Evolutionary conservation across 92 coral and sea anemone genomes (phyloP), one percentile per base, ranked within the genome.

Genomic region (Diadumene lineata): DNA sequence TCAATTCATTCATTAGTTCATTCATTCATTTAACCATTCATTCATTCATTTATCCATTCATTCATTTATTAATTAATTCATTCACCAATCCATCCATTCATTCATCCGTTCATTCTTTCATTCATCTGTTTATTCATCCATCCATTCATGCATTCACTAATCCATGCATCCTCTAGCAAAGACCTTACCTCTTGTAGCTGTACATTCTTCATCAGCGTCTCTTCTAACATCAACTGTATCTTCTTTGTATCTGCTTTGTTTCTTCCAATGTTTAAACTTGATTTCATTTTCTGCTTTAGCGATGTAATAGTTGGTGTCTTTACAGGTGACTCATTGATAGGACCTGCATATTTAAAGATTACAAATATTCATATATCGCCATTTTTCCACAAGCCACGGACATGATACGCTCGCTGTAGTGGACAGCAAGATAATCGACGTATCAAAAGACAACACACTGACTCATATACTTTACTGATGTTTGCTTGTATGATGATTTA

Each of bases 171-270:
- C 50, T 4, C 13, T 31, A 69, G n/a, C 7, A 17, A 21, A 43
- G 7, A 28, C 30, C 84, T 64, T 44, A 92, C 97, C 83, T 80
- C 84, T 46, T 94, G 98, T 24, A 94, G 74, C 68, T 94, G 97
- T 0, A 94, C 75, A 53, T 94, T 94, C 83, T 94, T 94, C 91
- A 87, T 92, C 0, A 94, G 88, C n/a, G 98, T 92, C 60, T 94
- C 98, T 43, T 94, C 98, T n/a, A 94, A 79, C 94, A 94, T 88
- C 19, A 84, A 80, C 70, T 94, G 98, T 61, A 94, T 85, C 60
- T 81, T 81, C 80, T 81, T 85, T 29, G 94, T 87, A 26, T 88
- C 88, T 13, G 76, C 60, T 28, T 88, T 88, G 57, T 69, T 86
- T 72, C 83, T 94, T 1, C 88, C 92, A 38, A 92, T 79, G 29